Evolutionary conservation across 2,113 vertebrate species (phyloP).

Genomic region (Centrocercus urophasianus): DNA sequence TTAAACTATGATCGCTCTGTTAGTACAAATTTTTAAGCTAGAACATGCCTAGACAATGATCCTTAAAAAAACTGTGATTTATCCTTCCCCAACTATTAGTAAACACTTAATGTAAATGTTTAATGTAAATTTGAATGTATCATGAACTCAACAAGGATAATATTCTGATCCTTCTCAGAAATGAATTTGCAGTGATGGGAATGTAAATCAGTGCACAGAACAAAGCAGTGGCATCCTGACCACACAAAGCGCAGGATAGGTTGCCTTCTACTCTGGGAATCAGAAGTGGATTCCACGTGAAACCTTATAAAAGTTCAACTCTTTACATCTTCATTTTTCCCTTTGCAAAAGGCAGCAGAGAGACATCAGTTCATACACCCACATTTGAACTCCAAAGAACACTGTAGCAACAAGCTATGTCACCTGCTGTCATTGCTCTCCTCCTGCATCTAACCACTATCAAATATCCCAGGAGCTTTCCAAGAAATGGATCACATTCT

Average conservation of each 20-base stretch:
- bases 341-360: neutral
- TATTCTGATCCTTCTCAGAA: neutral
- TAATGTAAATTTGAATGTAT: neutral
- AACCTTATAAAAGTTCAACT: neutral
- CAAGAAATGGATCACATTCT: neutral
- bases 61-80: neutral
- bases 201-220: neutral
- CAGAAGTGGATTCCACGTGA: neutral
- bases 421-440: neutral
- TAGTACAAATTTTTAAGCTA: neutral
- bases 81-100: neutral
- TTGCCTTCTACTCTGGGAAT: neutral
- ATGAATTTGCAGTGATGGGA: neutral
- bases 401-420: conserved; percentile 14
- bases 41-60: neutral
- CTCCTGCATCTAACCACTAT: conserved; percentile 6
- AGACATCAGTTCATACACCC: neutral
- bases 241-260: neutral
- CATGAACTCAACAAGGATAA: neutral
- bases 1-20: neutral
- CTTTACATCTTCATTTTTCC: neutral
- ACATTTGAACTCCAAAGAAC: neutral
- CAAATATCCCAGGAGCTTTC: neutral
- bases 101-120: neutral
- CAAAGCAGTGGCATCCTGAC: neutral